Base-by-base conservation (phyloP, 2,888 invertebrate species). In the Xestia c-nigrum region DNA sequence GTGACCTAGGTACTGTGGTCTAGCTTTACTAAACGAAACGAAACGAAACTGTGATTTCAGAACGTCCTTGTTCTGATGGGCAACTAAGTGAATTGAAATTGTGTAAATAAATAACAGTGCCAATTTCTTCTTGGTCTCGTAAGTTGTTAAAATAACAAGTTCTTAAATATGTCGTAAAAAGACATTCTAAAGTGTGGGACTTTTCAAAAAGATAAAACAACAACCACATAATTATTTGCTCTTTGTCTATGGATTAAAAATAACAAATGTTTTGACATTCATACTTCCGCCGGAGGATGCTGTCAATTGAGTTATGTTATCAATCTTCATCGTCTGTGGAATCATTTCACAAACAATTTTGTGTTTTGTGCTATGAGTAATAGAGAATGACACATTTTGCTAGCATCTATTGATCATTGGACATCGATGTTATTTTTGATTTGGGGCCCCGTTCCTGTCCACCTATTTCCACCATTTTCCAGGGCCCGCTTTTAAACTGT, bases 321-420 rank as follows among this genome's bases (percentile, higher is more conserved):
- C 57, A 57, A 57, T 57, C 24, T 57, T 47, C 38, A 67, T 21
- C 40, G 50, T 69, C 70, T 72, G 38, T 72, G 71, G 68, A 40
- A 38, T 19, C 38, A 40, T 71, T 52, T 31, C n/a, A 50, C 50
- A 63, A 31, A 46, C 10, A 80, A 68, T 69, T 79, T 68, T 46
- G 14, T 31, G 47, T 59, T 52, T 38, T 40, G 50, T 16, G 5
- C 0, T 6, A 14, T 77, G 74, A 81, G 63, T 74, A 77, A 64
- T 77, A 55, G 1, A 38, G 72, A 76, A 38, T 81, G 78, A 81
- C 82, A 50, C 64, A 75, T 64, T 50, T 50, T 64, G 7, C 21
- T 52, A 81, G 5, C 21, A 9, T 43, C 38, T 50, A 57, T 12
- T 74, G 55, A 65, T 73, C 47, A 72, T 47, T 81, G 40, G 7